Percentiles rank a stretch among this genome's conserved stretches.
These are phyloP conservation scores for Atherinomorus stipes DNA, from an alignment of 2,113 vertebrate species.

Conservation along the genomic window DNA sequence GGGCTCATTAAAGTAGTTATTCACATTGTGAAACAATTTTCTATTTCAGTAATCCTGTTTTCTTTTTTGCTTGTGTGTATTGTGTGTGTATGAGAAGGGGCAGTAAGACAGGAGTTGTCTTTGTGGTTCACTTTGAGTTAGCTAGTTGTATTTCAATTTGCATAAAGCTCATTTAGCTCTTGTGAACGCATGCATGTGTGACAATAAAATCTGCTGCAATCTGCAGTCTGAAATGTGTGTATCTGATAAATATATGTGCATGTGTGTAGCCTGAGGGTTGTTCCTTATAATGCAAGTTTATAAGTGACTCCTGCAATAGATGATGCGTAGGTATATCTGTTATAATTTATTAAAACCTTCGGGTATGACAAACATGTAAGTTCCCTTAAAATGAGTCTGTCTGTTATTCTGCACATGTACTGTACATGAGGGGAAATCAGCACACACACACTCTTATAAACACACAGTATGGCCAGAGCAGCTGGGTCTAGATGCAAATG, in stretches of 20 bases:
- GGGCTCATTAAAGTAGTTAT: conserved; percentile 69
- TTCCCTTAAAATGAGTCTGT: background rate
- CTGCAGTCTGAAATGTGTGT: conserved; percentile 21
- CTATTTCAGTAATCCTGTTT: conserved; percentile 57
- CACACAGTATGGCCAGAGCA: conserved; percentile 45
- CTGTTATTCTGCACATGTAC: conserved; percentile 21
- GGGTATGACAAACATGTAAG: background rate
- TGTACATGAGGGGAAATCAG: conserved; percentile 19
- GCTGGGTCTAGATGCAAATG: conserved; percentile 78
- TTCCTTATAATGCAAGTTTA: conserved; percentile 20
- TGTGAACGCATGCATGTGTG: conserved; percentile 67
- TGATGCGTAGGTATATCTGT: background rate
- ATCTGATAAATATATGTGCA: conserved; percentile 22
- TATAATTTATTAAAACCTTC: background rate
- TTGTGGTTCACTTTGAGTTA: conserved; percentile 38
- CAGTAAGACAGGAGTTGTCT: conserved; percentile 24
- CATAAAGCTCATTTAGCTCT: conserved; percentile 60
- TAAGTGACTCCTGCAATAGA: background rate
- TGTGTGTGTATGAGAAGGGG: background rate
- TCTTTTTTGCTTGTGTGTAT: conserved; percentile 12
- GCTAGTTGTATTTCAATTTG: conserved; percentile 56
- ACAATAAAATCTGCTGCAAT: conserved; percentile 60
- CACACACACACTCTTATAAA: conserved; percentile 12
- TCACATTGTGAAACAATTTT: conserved; percentile 65
- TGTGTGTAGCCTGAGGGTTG: conserved; percentile 11